Evolutionary conservation across 37 sponge, comb jelly and placozoan genomes (phyloP).

Genomic region (Spongia lamella): DNA sequence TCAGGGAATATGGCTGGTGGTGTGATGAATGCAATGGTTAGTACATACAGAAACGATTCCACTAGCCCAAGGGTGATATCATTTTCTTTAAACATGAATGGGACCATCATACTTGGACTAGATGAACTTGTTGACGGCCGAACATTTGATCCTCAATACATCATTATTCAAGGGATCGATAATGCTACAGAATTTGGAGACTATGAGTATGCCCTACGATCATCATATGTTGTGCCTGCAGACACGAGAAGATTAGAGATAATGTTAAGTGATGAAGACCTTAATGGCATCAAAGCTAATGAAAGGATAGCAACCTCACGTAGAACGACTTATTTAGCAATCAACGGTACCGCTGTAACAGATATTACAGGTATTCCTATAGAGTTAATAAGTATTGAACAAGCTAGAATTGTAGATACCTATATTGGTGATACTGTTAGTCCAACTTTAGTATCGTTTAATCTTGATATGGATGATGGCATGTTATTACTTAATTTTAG

Average conservation of each 20-base stretch:
- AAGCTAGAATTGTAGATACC: conserved; percentile 16
- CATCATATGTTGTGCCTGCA: conserved; percentile 4
- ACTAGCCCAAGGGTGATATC: conserved; percentile 47
- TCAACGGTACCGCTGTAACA: conserved; percentile 40
- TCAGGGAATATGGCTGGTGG: conserved; percentile 49
- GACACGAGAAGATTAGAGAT: conserved; percentile 49
- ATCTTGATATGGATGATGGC: conserved; percentile 63
- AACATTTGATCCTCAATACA: conserved; percentile 44
- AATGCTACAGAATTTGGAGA: conserved; percentile 15
- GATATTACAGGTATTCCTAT: conserved; percentile 59
- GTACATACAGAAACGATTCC: conserved; percentile 41
- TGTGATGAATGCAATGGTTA: conserved; percentile 1
- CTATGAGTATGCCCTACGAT: conserved; percentile 24
- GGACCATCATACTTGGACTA: conserved; percentile 46
- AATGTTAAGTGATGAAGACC: conserved; percentile 57
- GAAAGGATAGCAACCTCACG: conserved; percentile 58
- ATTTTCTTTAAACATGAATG: conserved; percentile 65
- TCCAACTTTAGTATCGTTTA: conserved; percentile 63
- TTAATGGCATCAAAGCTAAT: conserved; percentile 56
- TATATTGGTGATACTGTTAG: conserved; percentile 42
- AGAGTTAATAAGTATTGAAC: conserved; percentile 11
- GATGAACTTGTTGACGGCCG: conserved; percentile 50
- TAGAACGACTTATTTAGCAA: conserved; percentile 55
- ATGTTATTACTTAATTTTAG: conserved; percentile 59
- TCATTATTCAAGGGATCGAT: conserved; percentile 57